Evolutionary conservation across 2,888 invertebrate species (phyloP).

Genomic region (Lasiommata megera): DNA sequence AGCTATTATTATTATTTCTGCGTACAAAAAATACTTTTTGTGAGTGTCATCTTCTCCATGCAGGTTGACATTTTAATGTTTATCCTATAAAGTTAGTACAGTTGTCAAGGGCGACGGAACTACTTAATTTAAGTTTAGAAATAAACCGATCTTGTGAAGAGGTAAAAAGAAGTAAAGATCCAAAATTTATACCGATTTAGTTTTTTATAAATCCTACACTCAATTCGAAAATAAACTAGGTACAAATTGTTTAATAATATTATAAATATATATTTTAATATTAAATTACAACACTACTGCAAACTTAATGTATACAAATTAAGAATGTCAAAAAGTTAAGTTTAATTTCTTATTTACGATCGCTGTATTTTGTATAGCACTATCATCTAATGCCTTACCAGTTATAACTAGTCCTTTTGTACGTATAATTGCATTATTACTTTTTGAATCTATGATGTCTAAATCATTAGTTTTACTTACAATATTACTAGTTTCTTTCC

Average conservation of each 20-base stretch:
- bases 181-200: too few species aligned
- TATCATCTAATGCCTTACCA: constrained; percentile 27
- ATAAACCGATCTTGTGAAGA: too few species aligned
- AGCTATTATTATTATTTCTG: too few species aligned
- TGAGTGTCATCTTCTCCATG: too few species aligned
- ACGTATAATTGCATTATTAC: not conserved
- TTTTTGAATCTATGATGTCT: not conserved
- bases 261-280: constrained; percentile 2
- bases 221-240: too few species aligned
- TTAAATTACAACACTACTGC: constrained; percentile 10
- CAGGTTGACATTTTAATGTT: too few species aligned
- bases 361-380: constrained; percentile 25
- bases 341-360: constrained; percentile 30
- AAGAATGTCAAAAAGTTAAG: constrained; percentile 7
- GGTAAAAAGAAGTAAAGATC: too few species aligned
- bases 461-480: not conserved
- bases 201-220: too few species aligned
- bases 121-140: too few species aligned
- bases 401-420: constrained; percentile 10
- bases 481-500: constrained; percentile 6
- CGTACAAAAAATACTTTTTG: too few species aligned
- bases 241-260: not conserved
- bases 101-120: too few species aligned
- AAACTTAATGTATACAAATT: constrained; percentile 5
- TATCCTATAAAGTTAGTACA: too few species aligned